A percentile compares a stretch with the other conserved stretches of the same genome.
Conservation (phyloP, 2,113 vertebrate genomes). For the Brachionichthys hirsutus region DNA sequence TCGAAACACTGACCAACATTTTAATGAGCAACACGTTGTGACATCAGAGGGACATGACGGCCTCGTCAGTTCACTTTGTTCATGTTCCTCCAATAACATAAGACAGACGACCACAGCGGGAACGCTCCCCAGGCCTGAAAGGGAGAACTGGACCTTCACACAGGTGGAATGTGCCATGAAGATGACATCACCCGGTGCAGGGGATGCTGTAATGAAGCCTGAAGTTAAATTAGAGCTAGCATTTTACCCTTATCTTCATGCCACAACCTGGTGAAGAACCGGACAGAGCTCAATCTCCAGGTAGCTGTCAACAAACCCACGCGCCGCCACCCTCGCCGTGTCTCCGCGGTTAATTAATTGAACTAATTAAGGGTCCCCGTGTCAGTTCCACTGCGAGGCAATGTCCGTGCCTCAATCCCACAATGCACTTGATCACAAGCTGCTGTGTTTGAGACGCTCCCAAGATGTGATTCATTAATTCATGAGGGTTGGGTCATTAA, state of each 20-base stretch:
- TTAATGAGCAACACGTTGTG: no score
- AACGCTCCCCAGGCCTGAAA: no score
- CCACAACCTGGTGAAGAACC: slow-evolving; percentile 20
- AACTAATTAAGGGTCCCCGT: slow-evolving; percentile 69
- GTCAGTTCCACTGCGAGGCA: slow-evolving; percentile 67
- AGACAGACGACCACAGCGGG: no score
- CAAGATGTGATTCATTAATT: slow-evolving; percentile 67
- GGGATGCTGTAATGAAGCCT: slow-evolving; percentile 36
- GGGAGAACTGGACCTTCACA: no score
- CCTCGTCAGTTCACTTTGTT: no score
- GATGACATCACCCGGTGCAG: slow-evolving; percentile 27
- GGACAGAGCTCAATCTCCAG: slow-evolving; percentile 29
- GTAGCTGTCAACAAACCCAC: slow-evolving; percentile 7
- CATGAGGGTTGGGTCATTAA: slow-evolving; percentile 51
- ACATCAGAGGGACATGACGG: no score
- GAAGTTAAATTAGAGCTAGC: slow-evolving; percentile 48
- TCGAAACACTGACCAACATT: no score
- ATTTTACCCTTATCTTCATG: slow-evolving; percentile 42
- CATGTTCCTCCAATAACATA: no score
- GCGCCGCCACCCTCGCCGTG: not conserved
- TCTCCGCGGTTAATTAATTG: slow-evolving; percentile 69
- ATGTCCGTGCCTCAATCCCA: slow-evolving; percentile 63
- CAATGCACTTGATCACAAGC: slow-evolving; percentile 74
- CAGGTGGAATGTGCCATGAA: not conserved
- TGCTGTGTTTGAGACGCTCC: slow-evolving; percentile 57